phyloP scores from a whole-genome alignment of 2,797 vertebrate species.

The Microtus agrestis region DNA sequence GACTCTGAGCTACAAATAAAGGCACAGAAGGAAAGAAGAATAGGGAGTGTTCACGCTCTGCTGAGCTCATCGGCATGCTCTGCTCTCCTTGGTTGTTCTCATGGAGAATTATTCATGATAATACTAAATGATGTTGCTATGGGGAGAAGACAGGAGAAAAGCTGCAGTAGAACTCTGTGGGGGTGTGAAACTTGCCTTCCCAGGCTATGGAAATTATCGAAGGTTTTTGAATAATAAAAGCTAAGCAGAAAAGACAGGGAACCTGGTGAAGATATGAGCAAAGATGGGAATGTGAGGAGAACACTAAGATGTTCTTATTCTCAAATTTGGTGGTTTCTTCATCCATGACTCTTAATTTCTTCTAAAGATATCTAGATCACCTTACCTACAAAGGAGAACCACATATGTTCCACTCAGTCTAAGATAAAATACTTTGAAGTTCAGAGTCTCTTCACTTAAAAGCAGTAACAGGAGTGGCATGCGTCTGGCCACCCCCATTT shows the following conservation, averaged over 20 bases:
- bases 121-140: not conserved
- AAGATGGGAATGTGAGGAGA: not conserved
- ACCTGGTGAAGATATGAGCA: not conserved
- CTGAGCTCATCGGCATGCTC: not conserved
- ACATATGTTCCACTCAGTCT: not conserved
- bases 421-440: not conserved
- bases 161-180: not conserved
- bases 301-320: not conserved
- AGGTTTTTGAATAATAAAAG: not conserved
- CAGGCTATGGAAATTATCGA: not conserved
- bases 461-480: not conserved
- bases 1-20: slow-evolving; percentile 46
- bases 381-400: not conserved
- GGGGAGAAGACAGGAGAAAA: not conserved
- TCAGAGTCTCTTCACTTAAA: not conserved
- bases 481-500: too few species aligned
- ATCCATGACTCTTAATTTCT: not conserved
- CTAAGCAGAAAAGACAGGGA: not conserved
- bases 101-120: not conserved
- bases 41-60: not conserved
- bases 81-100: not conserved
- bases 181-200: not conserved
- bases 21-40: not conserved
- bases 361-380: not conserved
- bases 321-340: not conserved